A percentile compares a stretch with the other conserved stretches of the same genome.
phyloP scores from a whole-genome alignment of 1,140 invertebrate species.

The Drosophila oshimai region DNA sequence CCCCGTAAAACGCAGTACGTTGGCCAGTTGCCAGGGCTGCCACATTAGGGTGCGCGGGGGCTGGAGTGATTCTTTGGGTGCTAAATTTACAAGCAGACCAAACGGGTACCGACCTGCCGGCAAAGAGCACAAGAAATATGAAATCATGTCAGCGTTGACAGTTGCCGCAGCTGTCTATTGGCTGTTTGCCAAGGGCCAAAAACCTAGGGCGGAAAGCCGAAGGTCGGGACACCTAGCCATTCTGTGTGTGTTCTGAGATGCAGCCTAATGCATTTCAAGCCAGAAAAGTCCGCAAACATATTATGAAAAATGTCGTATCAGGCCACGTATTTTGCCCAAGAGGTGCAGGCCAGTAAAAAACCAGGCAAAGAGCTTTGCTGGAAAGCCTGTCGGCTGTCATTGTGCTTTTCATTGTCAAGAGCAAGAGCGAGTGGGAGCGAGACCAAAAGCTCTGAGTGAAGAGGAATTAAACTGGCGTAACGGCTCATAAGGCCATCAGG shows the following conservation, averaged over 20 bases:
- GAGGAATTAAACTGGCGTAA: neutral
- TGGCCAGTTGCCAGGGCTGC: no score
- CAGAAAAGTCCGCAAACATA: neutral
- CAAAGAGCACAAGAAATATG: slow-evolving; percentile 2
- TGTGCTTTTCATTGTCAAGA: slow-evolving; percentile 48
- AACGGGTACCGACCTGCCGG: neutral
- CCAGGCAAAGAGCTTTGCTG: neutral
- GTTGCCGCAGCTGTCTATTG: slow-evolving; percentile 58
- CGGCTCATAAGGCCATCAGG: no score
- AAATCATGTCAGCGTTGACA: slow-evolving; percentile 60
- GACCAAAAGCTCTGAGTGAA: neutral
- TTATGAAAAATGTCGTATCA: slow-evolving; percentile 7
- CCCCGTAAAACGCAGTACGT: no score
- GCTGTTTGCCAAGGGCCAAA: slow-evolving; percentile 41
- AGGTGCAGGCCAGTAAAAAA: neutral
- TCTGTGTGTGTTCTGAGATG: neutral
- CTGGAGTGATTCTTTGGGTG: neutral
- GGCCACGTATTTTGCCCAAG: neutral
- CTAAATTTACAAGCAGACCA: neutral
- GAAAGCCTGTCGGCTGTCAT: neutral
- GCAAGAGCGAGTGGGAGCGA: slow-evolving; percentile 1
- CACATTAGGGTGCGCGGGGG: no score
- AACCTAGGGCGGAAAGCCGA: neutral
- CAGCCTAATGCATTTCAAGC: neutral
- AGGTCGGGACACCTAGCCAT: neutral